phyloP scores from a whole-genome alignment of 2,888 invertebrate species.

The Psylliodes chrysocephalus region DNA sequence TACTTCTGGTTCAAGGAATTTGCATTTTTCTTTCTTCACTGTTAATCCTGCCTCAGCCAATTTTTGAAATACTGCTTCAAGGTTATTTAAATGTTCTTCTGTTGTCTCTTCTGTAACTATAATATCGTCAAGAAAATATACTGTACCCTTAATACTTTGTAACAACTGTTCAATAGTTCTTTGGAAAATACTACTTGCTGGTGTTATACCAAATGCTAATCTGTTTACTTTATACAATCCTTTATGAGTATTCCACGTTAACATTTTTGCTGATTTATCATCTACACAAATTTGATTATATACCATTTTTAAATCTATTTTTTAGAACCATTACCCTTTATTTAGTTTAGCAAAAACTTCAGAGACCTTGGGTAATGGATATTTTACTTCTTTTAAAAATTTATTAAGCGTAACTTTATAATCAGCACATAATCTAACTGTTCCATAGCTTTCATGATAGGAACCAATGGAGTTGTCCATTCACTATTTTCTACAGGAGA shows the following conservation, averaged over 20 bases:
- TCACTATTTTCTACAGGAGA: not conserved
- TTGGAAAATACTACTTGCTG: conserved; percentile 28
- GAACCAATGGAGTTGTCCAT: conserved; percentile 25
- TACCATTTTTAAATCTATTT: conserved; percentile 23
- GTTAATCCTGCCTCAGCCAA: no score
- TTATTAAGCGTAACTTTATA: conserved; percentile 26
- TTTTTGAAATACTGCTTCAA: conserved; percentile 51
- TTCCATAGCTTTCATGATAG: conserved; percentile 22
- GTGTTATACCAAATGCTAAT: conserved; percentile 26
- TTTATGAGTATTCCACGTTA: conserved; percentile 20
- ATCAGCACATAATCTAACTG: conserved; percentile 27
- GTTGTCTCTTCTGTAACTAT: conserved; percentile 48
- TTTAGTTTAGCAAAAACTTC: conserved; percentile 20
- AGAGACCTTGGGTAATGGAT: conserved; percentile 29
- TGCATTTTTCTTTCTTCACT: no score
- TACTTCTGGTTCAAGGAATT: conserved; percentile 52
- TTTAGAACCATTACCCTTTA: conserved; percentile 17
- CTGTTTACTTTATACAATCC: conserved; percentile 22
- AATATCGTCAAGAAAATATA: conserved; percentile 45
- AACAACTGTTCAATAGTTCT: conserved; percentile 26
- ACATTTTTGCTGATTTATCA: conserved; percentile 7
- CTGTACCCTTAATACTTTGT: conserved; percentile 11
- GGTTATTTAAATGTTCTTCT: conserved; percentile 42
- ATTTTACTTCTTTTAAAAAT: conserved; percentile 14
- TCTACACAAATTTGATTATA: conserved; percentile 28